Conservation (phyloP, 2,888 invertebrate genomes). For the Rhagonycha fulva region DNA sequence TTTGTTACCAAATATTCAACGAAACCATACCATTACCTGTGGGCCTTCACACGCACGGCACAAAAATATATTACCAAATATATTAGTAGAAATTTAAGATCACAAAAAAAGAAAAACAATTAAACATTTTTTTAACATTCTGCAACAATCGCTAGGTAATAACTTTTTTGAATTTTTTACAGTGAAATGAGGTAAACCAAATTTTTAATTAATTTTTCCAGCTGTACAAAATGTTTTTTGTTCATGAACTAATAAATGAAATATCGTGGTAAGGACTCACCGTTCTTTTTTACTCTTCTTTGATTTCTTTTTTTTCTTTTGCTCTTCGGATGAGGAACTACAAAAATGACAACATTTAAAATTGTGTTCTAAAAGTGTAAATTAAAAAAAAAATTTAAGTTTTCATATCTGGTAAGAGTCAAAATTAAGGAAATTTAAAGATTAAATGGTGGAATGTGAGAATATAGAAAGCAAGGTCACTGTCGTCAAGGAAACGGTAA, state of each 20-base stretch:
- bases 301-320: constrained; percentile 80
- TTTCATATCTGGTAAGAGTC: too few relatives aligned
- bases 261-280: constrained; percentile 56
- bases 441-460: too few relatives aligned
- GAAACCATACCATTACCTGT: constrained; percentile 52
- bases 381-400: not conserved
- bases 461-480: too few relatives aligned
- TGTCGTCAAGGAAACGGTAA: too few relatives aligned
- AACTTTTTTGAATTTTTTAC: not conserved
- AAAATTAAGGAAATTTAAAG: too few relatives aligned
- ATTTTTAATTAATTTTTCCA: not conserved
- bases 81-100: constrained; percentile 46
- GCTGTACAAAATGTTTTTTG: not conserved
- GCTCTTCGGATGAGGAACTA: constrained; percentile 74
- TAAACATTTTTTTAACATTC: constrained; percentile 16
- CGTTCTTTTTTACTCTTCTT: constrained; percentile 77
- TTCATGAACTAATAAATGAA: not conserved
- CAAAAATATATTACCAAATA: constrained; percentile 54
- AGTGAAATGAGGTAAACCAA: not conserved
- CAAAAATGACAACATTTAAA: constrained; percentile 39
- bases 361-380: not conserved
- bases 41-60: constrained; percentile 53
- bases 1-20: constrained; percentile 33
- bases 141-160: constrained; percentile 6
- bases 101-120: constrained; percentile 11